Evolutionary conservation across 2,888 invertebrate species (phyloP), one percentile per base, ranked within the genome.

Genomic region (Diplazon laetatorius): DNA sequence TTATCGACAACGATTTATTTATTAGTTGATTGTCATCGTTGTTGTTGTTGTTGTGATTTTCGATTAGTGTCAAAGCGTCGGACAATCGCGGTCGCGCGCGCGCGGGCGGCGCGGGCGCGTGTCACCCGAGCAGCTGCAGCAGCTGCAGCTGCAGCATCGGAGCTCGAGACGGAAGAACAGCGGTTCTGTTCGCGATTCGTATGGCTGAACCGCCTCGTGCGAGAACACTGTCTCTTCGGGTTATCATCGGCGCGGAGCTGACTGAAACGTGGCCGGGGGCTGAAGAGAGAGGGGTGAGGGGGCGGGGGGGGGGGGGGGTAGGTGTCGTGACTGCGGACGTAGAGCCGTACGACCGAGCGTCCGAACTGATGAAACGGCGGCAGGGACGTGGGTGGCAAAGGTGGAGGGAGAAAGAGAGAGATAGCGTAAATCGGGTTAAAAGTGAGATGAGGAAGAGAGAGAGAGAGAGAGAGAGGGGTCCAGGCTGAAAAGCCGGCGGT

Each of bases 401-500:
- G 25, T 30, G 4, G 30, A 6, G 30, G 30, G 6, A 42, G 50
- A 10, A 55, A 69, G 62, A 42, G 22, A 14, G 60, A 20, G 66
- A 52, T 30, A 30, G 6, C 30, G 30, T 5, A 16, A 1, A 39
- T n/a, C 46, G 12, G 8, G 42, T 16, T 25, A 59, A 9, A 39
- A 25, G 37, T 35, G 48, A 9, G 25, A n/a, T n/a, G n/a, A n/a
- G n/a, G n/a, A n/a, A 42, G 50, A 10, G 62, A 69, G 62, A 42
- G 35, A 22, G 60, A 35, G 66, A 52, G 60, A 20, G 48, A 37
- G 18, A 10, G 35, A 62, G 72, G 85, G 88, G 87, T 88, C 82
- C 87, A 86, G 91, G 91, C 87, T 75, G 46, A 68, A 72, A 6
- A 30, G 6, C 30, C 69, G 75, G 68, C 72, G 63, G 70, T 63